phyloP scores from a whole-genome alignment of 1,140 invertebrate species.

The Cydia strobilella region DNA sequence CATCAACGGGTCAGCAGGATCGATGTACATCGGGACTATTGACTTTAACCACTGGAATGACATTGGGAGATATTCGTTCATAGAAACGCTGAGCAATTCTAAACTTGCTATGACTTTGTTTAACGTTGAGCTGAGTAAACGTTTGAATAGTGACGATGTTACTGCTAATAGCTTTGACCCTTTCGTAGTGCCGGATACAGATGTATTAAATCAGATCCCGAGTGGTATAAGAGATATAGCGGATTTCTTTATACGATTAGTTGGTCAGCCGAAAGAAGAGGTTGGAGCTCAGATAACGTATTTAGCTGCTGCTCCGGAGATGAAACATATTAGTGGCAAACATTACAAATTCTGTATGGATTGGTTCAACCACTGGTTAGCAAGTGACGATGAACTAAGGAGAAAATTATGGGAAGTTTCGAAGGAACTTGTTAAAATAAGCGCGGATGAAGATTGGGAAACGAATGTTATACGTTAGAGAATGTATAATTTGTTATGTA shows the following conservation, averaged over 20 bases:
- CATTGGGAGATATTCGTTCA: slow-evolving; percentile 73
- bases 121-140: slow-evolving; percentile 81
- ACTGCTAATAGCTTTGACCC: slow-evolving; percentile 82
- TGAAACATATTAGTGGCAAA: slow-evolving; percentile 61
- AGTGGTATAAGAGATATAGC: slow-evolving; percentile 48
- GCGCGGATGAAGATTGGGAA: slow-evolving; percentile 55
- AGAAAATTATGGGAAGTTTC: slow-evolving; percentile 59
- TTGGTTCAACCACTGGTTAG: slow-evolving; percentile 63
- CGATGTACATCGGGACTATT: slow-evolving; percentile 82
- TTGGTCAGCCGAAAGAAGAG: slow-evolving; percentile 64
- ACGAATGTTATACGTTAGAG: neutral
- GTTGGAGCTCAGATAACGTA: slow-evolving; percentile 59
- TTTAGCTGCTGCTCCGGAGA: slow-evolving; percentile 55
- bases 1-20: slow-evolving; percentile 85
- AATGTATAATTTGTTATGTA: neutral
- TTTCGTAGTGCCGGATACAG: slow-evolving; percentile 77
- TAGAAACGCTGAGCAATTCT: slow-evolving; percentile 77
- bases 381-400: slow-evolving; percentile 48
- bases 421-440: slow-evolving; percentile 61
- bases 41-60: slow-evolving; percentile 83
- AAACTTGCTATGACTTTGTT: slow-evolving; percentile 87
- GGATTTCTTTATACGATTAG: slow-evolving; percentile 53
- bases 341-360: slow-evolving; percentile 70
- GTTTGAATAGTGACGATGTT: slow-evolving; percentile 81
- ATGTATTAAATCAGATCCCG: slow-evolving; percentile 57